These are phyloP conservation scores for Henicopernis longicauda DNA, from an alignment of 2,113 vertebrate species.

Conservation along the genomic window DNA sequence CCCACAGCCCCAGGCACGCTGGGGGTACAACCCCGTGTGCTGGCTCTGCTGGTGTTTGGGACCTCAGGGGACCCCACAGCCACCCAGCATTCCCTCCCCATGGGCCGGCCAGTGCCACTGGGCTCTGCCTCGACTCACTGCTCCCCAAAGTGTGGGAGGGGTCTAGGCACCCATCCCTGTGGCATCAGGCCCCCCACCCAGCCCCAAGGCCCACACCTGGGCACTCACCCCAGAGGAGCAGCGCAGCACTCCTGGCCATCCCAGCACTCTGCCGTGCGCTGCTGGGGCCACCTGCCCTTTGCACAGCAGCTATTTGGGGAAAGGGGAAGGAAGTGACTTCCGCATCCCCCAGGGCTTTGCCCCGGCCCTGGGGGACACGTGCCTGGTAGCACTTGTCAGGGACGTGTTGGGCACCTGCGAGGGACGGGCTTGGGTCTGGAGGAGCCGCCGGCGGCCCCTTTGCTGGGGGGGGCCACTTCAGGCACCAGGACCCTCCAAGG, in stretches of 20 bases:
- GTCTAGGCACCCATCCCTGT: background rate
- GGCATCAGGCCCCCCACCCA: background rate
- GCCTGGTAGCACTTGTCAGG: too few species aligned
- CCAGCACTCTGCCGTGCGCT: background rate
- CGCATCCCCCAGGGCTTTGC: background rate
- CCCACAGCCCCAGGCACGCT: accelerated
- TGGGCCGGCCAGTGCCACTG: background rate
- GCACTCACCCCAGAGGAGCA: background rate
- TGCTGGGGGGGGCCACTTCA: background rate
- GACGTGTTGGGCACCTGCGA: background rate
- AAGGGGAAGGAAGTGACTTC: background rate
- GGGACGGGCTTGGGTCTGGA: background rate
- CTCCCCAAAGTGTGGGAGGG: background rate
- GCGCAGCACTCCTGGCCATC: background rate
- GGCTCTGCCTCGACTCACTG: background rate
- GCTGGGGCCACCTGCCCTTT: background rate
- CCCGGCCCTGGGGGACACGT: background rate
- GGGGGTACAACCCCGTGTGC: background rate
- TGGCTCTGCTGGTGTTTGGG: background rate
- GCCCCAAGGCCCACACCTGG: accelerated
- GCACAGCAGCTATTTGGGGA: background rate
- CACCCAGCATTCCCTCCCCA: background rate
- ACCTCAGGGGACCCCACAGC: background rate
- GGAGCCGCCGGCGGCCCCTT: background rate
- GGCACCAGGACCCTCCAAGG: background rate